phyloP scores from a whole-genome alignment of 2,888 invertebrate genomes.

The Tetragnatha montana region DNA sequence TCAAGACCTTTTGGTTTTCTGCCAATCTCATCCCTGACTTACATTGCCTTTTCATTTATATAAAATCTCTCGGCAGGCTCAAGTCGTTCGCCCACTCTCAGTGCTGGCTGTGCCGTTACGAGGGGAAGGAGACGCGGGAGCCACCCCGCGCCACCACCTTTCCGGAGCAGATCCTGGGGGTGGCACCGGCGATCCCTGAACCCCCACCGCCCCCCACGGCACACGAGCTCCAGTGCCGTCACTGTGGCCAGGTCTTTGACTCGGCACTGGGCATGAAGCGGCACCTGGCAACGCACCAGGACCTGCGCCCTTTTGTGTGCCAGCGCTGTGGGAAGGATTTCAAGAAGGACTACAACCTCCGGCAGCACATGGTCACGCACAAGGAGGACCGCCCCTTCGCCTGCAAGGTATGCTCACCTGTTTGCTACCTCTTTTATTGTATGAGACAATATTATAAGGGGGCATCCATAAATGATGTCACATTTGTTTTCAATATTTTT shows the following conservation, averaged over 20 bases:
- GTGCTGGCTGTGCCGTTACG: slow-evolving; percentile 64
- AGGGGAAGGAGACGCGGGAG: slow-evolving; percentile 52
- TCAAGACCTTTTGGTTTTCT: no score
- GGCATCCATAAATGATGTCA: no score
- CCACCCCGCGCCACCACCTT: neutral
- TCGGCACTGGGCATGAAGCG: slow-evolving; percentile 37
- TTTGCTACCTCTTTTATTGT: no score
- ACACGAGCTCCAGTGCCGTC: slow-evolving; percentile 43
- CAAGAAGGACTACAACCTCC: slow-evolving; percentile 47
- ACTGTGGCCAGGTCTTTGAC: slow-evolving; percentile 34
- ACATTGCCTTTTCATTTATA: no score
- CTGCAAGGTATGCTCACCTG: slow-evolving; percentile 42
- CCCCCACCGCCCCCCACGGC: slow-evolving; percentile 33
- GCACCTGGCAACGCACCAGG: slow-evolving; percentile 50
- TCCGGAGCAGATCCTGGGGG: neutral
- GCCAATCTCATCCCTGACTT: no score
- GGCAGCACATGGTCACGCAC: slow-evolving; percentile 57
- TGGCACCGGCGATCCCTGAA: neutral
- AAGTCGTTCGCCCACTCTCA: slow-evolving; percentile 54
- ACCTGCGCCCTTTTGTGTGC: slow-evolving; percentile 59
- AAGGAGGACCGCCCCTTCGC: slow-evolving; percentile 57
- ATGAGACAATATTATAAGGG: no score
- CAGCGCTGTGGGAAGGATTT: slow-evolving; percentile 67
- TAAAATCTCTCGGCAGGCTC: neutral
- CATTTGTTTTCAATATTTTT: no score